phyloP scores from a whole-genome alignment of 2,888 invertebrate species.

The Eilema griseolum region DNA sequence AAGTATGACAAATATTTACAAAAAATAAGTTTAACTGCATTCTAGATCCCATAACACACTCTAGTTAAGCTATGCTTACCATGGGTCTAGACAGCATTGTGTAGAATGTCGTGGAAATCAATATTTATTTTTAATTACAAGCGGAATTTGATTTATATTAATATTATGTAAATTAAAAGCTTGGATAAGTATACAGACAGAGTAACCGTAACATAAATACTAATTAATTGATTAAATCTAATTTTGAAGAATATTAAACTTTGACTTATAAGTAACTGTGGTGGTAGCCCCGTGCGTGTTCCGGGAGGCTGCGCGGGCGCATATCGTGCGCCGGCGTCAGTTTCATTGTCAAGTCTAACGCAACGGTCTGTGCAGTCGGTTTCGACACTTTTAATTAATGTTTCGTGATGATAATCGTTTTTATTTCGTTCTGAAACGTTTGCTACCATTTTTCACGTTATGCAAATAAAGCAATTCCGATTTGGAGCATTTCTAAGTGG shows the following conservation, averaged over 20 bases:
- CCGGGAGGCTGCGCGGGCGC: slow-evolving; percentile 41
- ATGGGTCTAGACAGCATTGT: no score
- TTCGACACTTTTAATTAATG: slow-evolving; percentile 57
- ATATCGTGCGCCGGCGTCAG: slow-evolving; percentile 49
- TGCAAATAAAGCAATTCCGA: slow-evolving; percentile 41
- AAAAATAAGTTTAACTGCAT: no score
- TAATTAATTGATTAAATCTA: neutral
- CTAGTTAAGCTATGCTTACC: no score
- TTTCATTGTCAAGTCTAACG: slow-evolving; percentile 70
- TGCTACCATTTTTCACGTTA: slow-evolving; percentile 44
- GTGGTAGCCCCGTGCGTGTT: slow-evolving; percentile 27
- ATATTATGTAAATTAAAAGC: no score
- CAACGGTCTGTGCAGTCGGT: slow-evolving; percentile 51
- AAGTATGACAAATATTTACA: no score
- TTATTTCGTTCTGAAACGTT: slow-evolving; percentile 42
- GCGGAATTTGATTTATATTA: no score
- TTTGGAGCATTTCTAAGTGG: slow-evolving; percentile 37
- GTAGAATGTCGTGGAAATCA: no score
- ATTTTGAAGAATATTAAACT: neutral
- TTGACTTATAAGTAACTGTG: neutral
- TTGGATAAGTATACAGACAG: no score
- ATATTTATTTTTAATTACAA: no score
- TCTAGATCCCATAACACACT: no score
- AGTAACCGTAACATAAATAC: neutral
- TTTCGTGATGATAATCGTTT: slow-evolving; percentile 52